These are phyloP conservation scores for Brenthis ino DNA, from an alignment of 2,888 invertebrate species.

Conservation along the genomic window DNA sequence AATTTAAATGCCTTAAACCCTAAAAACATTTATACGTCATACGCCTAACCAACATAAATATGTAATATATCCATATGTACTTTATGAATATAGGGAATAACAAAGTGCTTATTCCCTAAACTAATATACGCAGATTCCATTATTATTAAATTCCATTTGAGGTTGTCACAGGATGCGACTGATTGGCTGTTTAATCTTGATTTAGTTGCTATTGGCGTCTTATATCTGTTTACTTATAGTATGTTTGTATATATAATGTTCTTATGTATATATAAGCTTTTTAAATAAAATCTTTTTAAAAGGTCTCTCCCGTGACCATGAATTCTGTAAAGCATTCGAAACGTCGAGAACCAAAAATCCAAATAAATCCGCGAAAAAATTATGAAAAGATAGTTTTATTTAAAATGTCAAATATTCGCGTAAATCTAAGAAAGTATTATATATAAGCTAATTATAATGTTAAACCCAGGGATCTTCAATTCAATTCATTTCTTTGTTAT, in stretches of 20 bases:
- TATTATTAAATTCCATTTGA: slow-evolving; percentile 33
- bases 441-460: not conserved
- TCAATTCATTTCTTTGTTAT: no score
- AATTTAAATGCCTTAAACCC: no score
- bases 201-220: slow-evolving; percentile 19
- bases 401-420: no score
- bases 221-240: slow-evolving; percentile 10
- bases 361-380: no score
- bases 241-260: not conserved
- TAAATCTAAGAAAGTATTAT: not conserved
- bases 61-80: not conserved
- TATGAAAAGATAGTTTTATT: no score
- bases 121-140: slow-evolving; percentile 30
- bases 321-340: no score
- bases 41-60: no score
- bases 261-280: not conserved
- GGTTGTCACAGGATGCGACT: slow-evolving; percentile 26
- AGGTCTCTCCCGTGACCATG: no score
- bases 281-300: no score
- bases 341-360: no score
- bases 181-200: slow-evolving; percentile 31
- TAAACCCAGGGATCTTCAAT: no score
- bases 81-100: not conserved
- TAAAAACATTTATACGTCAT: no score
- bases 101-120: slow-evolving; percentile 1